phyloP scores from a whole-genome alignment of 1,140 invertebrate genomes.

The Monochamus saltuarius region DNA sequence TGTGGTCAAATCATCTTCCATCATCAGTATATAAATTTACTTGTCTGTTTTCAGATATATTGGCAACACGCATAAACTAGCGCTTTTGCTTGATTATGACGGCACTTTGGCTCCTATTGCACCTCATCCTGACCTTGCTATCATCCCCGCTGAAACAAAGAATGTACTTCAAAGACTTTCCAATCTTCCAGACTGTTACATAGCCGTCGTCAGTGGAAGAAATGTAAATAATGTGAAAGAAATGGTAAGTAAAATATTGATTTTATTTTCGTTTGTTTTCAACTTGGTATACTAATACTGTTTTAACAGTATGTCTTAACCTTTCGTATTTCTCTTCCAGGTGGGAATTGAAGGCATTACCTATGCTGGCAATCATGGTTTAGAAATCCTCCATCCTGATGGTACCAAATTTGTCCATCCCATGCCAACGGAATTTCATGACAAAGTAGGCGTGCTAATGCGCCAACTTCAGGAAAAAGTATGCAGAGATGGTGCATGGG shows the following conservation, averaged over 20 bases:
- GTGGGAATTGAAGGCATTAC: constrained; percentile 87
- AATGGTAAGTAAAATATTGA: constrained; percentile 62
- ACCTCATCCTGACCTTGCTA: constrained; percentile 84
- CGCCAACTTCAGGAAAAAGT: constrained; percentile 78
- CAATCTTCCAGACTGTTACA: constrained; percentile 86
- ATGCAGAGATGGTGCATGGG: constrained; percentile 85
- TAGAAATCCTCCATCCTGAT: constrained; percentile 87
- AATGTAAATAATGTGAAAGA: constrained; percentile 85
- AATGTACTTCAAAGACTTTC: constrained; percentile 78
- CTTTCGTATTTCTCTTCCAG: too few relatives aligned
- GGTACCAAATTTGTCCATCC: constrained; percentile 89
- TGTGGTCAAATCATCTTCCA: too few relatives aligned
- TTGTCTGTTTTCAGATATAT: constrained; percentile 67
- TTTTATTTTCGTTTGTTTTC: not conserved
- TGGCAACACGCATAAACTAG: constrained; percentile 80
- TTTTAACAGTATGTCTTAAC: too few relatives aligned
- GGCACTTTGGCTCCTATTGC: constrained; percentile 87
- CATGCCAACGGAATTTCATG: constrained; percentile 82
- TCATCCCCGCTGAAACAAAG: constrained; percentile 80
- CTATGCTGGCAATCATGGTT: constrained; percentile 86
- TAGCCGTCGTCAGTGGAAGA: constrained; percentile 83
- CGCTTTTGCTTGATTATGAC: constrained; percentile 84
- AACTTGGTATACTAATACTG: too few relatives aligned
- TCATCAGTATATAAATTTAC: too few relatives aligned
- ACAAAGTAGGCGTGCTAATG: constrained; percentile 75